phyloP scores from a whole-genome alignment of 2,888 invertebrate species.

The Ophion ventricosus region DNA sequence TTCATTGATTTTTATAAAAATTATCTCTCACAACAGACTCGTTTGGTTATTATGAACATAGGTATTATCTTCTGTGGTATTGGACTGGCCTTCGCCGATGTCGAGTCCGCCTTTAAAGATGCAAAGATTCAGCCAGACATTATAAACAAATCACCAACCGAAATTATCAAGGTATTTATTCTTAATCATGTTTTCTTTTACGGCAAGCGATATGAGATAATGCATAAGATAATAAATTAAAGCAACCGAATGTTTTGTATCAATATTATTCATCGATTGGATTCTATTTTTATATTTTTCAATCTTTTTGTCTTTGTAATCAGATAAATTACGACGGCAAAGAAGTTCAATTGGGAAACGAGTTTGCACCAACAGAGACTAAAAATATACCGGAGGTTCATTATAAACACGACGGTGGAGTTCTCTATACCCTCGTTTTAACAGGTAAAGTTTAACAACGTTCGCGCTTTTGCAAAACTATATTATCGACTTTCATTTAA shows the following conservation, averaged over 20 bases:
- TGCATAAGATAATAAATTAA: neutral
- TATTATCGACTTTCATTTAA: neutral
- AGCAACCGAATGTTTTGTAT: neutral
- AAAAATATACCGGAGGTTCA: slow-evolving; percentile 79
- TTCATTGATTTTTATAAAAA: neutral
- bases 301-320: slow-evolving; percentile 17
- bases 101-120: slow-evolving; percentile 75
- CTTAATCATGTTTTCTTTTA: neutral
- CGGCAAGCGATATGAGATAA: slow-evolving; percentile 17
- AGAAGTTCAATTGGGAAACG: slow-evolving; percentile 77
- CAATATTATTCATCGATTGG: neutral
- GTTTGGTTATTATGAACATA: slow-evolving; percentile 59
- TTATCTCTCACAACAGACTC: neutral
- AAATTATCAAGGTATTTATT: slow-evolving; percentile 78
- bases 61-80: slow-evolving; percentile 72
- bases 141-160: slow-evolving; percentile 76
- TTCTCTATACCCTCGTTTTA: slow-evolving; percentile 81
- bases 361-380: slow-evolving; percentile 78
- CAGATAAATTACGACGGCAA: slow-evolving; percentile 80
- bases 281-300: slow-evolving; percentile 17
- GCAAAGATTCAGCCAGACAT: slow-evolving; percentile 80
- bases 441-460: slow-evolving; percentile 73
- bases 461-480: neutral
- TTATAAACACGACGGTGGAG: slow-evolving; percentile 81
- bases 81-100: slow-evolving; percentile 75